phyloP scores from a whole-genome alignment of 2,113 vertebrate species.

The Mobula birostris region DNA sequence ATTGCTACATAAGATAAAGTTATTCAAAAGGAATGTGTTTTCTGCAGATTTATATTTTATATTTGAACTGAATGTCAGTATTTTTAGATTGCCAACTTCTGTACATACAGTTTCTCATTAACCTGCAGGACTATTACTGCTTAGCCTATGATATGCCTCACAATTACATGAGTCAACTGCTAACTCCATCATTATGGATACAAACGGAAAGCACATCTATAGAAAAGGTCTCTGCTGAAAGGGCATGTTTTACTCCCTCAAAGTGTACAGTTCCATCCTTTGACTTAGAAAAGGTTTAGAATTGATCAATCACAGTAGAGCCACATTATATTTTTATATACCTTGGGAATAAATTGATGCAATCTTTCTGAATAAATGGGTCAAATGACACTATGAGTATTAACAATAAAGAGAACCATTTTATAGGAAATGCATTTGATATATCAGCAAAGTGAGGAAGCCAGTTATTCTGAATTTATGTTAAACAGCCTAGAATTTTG shows the following conservation, averaged over 20 bases:
- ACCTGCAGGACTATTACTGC: background rate
- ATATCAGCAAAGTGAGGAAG: background rate
- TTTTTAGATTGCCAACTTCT: background rate
- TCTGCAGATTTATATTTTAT: slow-evolving; percentile 5
- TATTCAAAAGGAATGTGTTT: background rate
- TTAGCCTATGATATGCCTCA: background rate
- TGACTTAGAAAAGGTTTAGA: background rate
- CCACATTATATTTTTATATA: no score
- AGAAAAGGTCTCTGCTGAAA: background rate
- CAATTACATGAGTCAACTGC: background rate
- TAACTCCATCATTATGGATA: background rate
- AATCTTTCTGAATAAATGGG: background rate
- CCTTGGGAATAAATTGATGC: background rate
- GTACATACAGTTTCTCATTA: background rate
- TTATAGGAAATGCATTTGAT: background rate
- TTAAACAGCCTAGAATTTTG: background rate
- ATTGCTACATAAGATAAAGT: background rate
- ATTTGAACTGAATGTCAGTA: slow-evolving; percentile 17
- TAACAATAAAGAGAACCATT: background rate
- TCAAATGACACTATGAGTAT: background rate
- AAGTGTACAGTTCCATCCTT: background rate
- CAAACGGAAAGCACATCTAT: background rate
- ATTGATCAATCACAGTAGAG: background rate
- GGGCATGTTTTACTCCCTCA: background rate
- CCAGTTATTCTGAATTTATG: background rate